A percentile compares a stretch with the other conserved stretches of the same genome.
phyloP scores from a whole-genome alignment of 2,888 invertebrate species.

The Dryobota labecula region DNA sequence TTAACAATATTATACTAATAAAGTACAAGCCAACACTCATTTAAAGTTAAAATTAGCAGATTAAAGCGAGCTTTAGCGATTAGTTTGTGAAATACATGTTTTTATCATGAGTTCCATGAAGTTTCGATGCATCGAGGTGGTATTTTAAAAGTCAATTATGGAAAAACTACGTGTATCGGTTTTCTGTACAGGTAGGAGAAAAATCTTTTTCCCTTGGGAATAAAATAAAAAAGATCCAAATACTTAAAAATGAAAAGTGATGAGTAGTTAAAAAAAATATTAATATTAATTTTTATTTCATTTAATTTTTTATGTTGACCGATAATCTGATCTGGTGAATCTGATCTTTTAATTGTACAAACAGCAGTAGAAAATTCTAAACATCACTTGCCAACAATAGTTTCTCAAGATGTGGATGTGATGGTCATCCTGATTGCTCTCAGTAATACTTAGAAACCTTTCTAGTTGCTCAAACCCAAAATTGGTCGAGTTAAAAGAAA shows the following conservation, averaged over 20 bases:
- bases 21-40: background rate
- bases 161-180: slow-evolving; percentile 34
- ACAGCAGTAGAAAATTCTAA: no score
- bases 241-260: background rate
- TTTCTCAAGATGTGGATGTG: no score
- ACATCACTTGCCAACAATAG: no score
- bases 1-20: background rate
- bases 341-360: no score
- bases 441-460: no score
- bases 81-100: slow-evolving; percentile 30
- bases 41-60: background rate
- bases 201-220: background rate
- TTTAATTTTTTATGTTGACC: no score
- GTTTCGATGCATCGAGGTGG: background rate
- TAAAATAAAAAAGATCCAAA: background rate
- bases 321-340: no score
- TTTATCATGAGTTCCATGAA: slow-evolving; percentile 30
- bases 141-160: slow-evolving; percentile 57
- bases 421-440: no score
- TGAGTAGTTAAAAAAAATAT: no score
- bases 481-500: no score
- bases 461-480: no score
- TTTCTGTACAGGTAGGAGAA: slow-evolving; percentile 18
- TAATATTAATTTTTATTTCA: no score
- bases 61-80: background rate